Conservation (phyloP, 2,797 vertebrate species). For the Linurgus olivaceus region DNA sequence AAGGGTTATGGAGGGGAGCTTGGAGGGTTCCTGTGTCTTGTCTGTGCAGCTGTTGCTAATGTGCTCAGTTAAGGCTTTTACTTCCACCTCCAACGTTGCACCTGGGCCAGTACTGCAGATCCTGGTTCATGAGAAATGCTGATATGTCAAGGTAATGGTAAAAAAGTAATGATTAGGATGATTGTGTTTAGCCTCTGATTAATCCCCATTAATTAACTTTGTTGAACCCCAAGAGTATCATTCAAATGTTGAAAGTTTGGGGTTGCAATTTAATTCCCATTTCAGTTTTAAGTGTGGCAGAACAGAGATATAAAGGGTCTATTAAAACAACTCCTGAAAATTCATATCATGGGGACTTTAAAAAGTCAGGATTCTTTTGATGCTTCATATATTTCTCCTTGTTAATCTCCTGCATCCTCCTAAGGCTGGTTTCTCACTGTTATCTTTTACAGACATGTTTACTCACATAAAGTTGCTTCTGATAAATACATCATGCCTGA, state of each 20-base stretch:
- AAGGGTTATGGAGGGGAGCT: not conserved
- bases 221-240: not conserved
- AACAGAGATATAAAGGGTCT: not conserved
- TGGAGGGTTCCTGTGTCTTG: not conserved
- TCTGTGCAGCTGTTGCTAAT: not conserved
- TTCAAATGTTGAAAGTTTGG: not conserved
- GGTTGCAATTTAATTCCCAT: not conserved
- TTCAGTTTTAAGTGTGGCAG: not conserved
- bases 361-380: not conserved
- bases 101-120: not conserved
- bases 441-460: constrained; percentile 81
- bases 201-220: not conserved
- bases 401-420: not conserved
- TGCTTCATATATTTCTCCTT: not conserved
- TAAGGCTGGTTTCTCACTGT: not conserved
- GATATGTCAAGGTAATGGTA: not conserved
- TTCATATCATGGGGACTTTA: not conserved
- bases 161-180: not conserved
- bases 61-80: not conserved
- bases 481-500: constrained; percentile 84
- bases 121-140: not conserved
- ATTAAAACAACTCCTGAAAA: not conserved
- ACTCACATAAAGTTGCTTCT: constrained; percentile 81
- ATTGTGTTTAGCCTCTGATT: not conserved
- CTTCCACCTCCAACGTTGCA: not conserved